Base-by-base conservation (phyloP, 2,888 invertebrate species). In the Kuschelorhynchus macadamiae region DNA sequence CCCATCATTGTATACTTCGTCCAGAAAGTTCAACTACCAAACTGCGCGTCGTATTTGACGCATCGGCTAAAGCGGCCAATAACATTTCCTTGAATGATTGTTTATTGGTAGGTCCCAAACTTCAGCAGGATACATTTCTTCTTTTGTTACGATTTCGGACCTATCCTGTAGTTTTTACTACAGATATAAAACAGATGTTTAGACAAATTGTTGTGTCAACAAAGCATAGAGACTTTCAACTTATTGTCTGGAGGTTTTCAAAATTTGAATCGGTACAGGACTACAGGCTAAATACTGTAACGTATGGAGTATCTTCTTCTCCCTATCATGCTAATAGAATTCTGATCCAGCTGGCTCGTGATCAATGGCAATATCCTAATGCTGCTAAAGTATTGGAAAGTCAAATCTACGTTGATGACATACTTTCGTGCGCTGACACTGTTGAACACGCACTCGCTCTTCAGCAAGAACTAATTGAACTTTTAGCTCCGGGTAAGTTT, bases 1-100 rank as follows among this genome's bases (percentile, higher is more conserved):
- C 76, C 2, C 75, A 76, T 63, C 72, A 74, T 12, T 47, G 59
- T 14, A 46, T 59, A 2, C 25, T 49, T n/a, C 9, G 30, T 3
- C 59, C 53, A n/a, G 53, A 61, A 36, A 55, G 21, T 57, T n/a
- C 55, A 18, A 60, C 53, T 1, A 61, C 52, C n/a, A 36, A 50
- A n/a, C 18, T 63, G 9, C 42, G 63, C 12, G 36, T 56, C 5
- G 63, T 63, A 1, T 59, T 56, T 9, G 55, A 63, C 21, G 55
- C 63, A n/a, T 57, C 44, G 9, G 42, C 55, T 11, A 57, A 41
- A 44, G 18, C 12, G 14, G 20, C 16, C 8, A 18, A 57, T 39
- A 18, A 20, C 1, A 14, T 39, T 41, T 33, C 52, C 7, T 18
- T 61, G 12, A 61, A 61, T 53, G 41, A 61, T 14, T 17, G 36